Conservation (phyloP, 2,888 invertebrate species). For the Amblyjoppa fuscipennis region DNA sequence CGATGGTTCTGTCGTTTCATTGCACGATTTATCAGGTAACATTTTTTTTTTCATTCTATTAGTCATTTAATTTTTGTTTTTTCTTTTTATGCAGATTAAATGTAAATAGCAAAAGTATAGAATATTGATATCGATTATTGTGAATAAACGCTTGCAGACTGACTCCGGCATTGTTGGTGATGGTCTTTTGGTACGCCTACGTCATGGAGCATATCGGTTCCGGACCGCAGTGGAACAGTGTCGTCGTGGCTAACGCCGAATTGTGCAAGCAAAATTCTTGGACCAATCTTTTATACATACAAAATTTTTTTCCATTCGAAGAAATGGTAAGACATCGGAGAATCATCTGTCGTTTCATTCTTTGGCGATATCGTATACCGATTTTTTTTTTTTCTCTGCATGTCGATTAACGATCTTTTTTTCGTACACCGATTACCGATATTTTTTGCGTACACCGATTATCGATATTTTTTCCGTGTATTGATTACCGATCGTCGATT, state of each 20-base stretch:
- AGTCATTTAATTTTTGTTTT: not conserved
- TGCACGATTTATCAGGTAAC: conserved; percentile 88
- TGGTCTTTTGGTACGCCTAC: conserved; percentile 89
- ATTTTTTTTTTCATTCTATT: not conserved
- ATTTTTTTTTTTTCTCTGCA: not conserved
- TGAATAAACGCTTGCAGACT: conserved; percentile 85
- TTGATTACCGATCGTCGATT: conserved; percentile 14
- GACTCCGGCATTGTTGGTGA: conserved; percentile 88
- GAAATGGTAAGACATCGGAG: conserved; percentile 87
- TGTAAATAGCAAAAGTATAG: not conserved
- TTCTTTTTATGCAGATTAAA: not conserved
- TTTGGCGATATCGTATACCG: not conserved
- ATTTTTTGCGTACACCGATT: not conserved
- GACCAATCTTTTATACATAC: conserved; percentile 89
- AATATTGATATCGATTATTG: not conserved
- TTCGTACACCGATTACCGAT: not conserved
- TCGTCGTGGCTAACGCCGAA: conserved; percentile 88
- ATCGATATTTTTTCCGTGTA: not conserved
- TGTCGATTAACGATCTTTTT: not conserved
- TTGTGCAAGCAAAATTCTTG: conserved; percentile 89
- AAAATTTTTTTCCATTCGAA: conserved; percentile 90
- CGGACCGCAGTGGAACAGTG: conserved; percentile 90
- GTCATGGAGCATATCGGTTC: conserved; percentile 88
- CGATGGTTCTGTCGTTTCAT: conserved; percentile 87
- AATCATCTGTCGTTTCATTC: not conserved